phyloP scores from a whole-genome alignment of 2,797 vertebrate species.

The Sebastes iracundus region DNA sequence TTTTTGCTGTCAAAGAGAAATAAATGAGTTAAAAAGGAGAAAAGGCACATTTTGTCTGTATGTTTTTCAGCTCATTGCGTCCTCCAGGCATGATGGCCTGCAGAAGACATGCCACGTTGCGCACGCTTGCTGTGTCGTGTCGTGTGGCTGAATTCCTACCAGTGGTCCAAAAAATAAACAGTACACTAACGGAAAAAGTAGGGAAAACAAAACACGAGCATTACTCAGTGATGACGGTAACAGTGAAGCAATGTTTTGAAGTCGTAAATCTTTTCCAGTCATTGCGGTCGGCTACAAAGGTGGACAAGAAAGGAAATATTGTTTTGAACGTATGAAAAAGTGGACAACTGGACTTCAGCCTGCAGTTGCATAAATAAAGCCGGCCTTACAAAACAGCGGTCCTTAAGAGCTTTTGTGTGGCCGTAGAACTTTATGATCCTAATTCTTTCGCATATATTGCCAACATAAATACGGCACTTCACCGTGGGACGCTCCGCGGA shows the following conservation, averaged over 20 bases:
- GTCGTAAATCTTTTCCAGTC: constrained; percentile 62
- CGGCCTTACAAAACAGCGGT: constrained; percentile 61
- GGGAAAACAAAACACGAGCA: constrained; percentile 46
- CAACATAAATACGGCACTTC: constrained; percentile 96
- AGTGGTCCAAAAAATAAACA: constrained; percentile 51
- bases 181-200: constrained; percentile 28
- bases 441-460: constrained; percentile 98
- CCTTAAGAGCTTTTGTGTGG: constrained; percentile 92
- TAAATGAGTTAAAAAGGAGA: not conserved
- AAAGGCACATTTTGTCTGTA: not conserved
- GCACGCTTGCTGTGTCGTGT: constrained; percentile 32
- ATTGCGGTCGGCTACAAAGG: constrained; percentile 48
- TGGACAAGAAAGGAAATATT: constrained; percentile 71
- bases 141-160: constrained; percentile 32
- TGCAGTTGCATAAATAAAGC: constrained; percentile 77
- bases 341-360: constrained; percentile 59
- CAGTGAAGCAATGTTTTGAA: constrained; percentile 59
- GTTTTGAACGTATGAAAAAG: constrained; percentile 57
- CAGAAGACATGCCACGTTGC: constrained; percentile 53
- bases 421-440: constrained; percentile 95
- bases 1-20: not conserved
- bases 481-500: constrained; percentile 89
- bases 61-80: constrained; percentile 47
- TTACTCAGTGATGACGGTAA: constrained; percentile 53
- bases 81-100: constrained; percentile 40